Percentiles rank a stretch among this genome's conserved stretches.
Conservation (phyloP, 2,113 vertebrate species). For the Rhynchopsitta pachyrhyncha region DNA sequence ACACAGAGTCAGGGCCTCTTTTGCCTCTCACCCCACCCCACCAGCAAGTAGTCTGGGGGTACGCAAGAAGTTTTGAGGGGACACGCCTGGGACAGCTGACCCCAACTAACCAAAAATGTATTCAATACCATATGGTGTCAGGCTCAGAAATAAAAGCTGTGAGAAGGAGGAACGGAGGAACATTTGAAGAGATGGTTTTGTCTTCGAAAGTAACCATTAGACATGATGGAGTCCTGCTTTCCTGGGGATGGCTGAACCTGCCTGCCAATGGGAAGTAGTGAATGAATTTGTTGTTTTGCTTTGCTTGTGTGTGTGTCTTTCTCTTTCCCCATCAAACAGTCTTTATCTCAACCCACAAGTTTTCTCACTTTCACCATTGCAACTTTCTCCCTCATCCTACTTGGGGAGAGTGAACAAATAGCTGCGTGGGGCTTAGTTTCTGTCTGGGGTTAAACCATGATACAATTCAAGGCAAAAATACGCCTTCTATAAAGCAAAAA, state of each 20-base stretch:
- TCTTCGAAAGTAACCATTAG: neutral
- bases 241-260: neutral
- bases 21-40: fast-evolving
- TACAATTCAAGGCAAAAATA: neutral
- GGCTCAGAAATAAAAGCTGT: neutral
- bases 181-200: neutral
- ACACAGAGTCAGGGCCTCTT: neutral
- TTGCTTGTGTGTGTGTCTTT: neutral
- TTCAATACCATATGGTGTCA: too few relatives aligned
- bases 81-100: neutral
- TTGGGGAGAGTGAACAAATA: neutral
- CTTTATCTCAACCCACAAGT: neutral
- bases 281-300: neutral
- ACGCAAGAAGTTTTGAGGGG: neutral
- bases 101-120: neutral
- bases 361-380: neutral
- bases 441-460: neutral
- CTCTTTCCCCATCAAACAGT: neutral
- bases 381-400: neutral
- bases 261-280: neutral
- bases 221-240: neutral
- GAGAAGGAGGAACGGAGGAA: neutral
- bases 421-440: neutral
- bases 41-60: neutral
- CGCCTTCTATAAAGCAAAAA: neutral